phyloP scores from a whole-genome alignment of 2,113 vertebrate genomes.

The Alosa alosa region DNA sequence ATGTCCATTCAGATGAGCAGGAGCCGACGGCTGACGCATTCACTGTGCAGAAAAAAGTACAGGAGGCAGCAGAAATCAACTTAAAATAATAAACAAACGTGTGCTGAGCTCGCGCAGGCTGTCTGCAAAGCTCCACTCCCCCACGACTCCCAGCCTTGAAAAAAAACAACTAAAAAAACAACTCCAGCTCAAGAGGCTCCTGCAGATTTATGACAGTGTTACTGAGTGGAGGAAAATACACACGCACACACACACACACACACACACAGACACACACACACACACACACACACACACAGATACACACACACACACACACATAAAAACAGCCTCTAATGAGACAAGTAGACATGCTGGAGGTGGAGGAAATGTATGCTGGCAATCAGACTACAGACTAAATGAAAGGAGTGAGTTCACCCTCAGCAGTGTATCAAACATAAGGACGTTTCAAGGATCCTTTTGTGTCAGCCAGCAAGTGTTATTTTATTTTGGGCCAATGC shows the following conservation, averaged over 20 bases:
- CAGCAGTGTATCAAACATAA: slow-evolving; percentile 19
- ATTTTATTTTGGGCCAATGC: slow-evolving; percentile 47
- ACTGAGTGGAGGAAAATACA: not conserved
- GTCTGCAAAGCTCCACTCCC: no score
- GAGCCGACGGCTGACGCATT: not conserved
- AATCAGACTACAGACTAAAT: slow-evolving; percentile 1
- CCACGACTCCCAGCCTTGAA: not conserved
- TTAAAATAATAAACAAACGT: not conserved
- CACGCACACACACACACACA: not conserved
- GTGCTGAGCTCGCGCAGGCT: not conserved
- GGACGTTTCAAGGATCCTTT: slow-evolving; percentile 49
- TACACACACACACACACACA: not conserved
- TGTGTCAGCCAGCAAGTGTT: slow-evolving; percentile 34
- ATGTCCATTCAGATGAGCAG: not conserved
- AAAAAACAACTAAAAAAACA: not conserved
- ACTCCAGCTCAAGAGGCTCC: not conserved
- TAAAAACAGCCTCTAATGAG: slow-evolving; percentile 28
- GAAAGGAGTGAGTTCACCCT: slow-evolving; percentile 20
- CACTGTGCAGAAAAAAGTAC: not conserved
- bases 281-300: not conserved
- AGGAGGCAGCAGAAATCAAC: not conserved
- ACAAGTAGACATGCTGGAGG: not conserved
- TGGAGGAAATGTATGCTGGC: slow-evolving; percentile 1
- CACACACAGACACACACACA: not conserved
- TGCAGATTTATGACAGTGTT: not conserved